Evolutionary conservation across 2,888 invertebrate species (phyloP).

Genomic region (Lasioglossum malachurum): DNA sequence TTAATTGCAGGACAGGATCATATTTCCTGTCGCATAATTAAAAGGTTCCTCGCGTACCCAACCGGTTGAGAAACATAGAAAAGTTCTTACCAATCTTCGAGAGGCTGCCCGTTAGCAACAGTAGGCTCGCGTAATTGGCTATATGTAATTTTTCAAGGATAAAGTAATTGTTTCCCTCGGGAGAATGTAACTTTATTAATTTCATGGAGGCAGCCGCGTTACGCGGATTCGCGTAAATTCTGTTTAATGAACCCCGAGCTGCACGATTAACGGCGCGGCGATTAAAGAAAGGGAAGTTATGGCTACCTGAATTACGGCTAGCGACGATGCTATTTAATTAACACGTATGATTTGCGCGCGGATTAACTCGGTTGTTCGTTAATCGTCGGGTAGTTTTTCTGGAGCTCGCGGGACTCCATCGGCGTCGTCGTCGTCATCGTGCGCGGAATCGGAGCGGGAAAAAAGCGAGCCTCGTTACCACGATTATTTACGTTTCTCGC

Average conservation of each 20-base stretch:
- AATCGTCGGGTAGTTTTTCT: slow-evolving; percentile 17
- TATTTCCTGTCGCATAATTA: neutral
- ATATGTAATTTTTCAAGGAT: neutral
- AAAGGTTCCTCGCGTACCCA: neutral
- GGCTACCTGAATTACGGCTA: slow-evolving; percentile 24
- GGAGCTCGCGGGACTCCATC: neutral
- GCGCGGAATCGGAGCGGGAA: neutral
- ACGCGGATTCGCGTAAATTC: slow-evolving; percentile 17
- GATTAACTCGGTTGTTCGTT: slow-evolving; percentile 3
- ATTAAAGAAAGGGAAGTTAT: slow-evolving; percentile 27
- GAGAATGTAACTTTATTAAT: slow-evolving; percentile 17
- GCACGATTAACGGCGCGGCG: slow-evolving; percentile 15
- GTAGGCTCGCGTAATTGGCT: neutral
- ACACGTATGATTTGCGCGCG: slow-evolving; percentile 16
- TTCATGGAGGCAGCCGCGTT: neutral
- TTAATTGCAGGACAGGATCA: neutral
- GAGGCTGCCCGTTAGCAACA: neutral
- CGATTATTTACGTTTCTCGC: neutral
- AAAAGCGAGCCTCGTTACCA: neutral
- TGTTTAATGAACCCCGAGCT: slow-evolving; percentile 13
- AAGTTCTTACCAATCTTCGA: neutral
- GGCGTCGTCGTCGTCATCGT: neutral
- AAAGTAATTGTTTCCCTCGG: neutral
- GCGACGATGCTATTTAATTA: slow-evolving; percentile 33
- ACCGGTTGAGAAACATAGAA: neutral